Percentiles rank a stretch among this genome's conserved stretches.
Conservation (phyloP, 92 coral and sea anemone species). For the Paragorgia papillata region DNA sequence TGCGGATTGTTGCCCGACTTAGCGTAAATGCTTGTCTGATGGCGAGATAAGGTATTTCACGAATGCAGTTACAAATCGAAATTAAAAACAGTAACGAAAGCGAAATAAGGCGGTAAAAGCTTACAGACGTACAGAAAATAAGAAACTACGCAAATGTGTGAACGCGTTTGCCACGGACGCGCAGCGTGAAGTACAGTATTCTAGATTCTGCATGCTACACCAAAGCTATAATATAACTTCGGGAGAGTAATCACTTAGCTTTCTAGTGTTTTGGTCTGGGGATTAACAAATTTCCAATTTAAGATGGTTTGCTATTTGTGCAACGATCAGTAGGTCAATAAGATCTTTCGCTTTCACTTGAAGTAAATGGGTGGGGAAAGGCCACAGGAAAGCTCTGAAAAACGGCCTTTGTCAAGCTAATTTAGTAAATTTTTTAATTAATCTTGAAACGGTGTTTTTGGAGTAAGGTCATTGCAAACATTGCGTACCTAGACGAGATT, state of each 20-base stretch:
- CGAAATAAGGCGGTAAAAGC: neutral
- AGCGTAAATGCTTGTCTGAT: conserved; percentile 10
- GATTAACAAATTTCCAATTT: conserved; percentile 24
- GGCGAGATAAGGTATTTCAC: neutral
- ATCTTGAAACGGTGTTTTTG: neutral
- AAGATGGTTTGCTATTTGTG: conserved; percentile 18
- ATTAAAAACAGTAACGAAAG: neutral
- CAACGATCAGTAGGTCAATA: conserved; percentile 20
- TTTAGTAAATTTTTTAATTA: conserved; percentile 10
- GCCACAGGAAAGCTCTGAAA: neutral
- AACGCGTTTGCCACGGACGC: too few relatives aligned
- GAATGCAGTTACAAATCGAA: neutral
- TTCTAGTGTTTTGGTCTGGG: conserved; percentile 4
- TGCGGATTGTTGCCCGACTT: too few relatives aligned
- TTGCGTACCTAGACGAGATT: too few relatives aligned
- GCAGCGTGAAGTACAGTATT: conserved; percentile 26
- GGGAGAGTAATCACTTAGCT: neutral
- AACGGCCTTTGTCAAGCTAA: conserved; percentile 20
- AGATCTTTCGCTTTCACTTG: conserved; percentile 26
- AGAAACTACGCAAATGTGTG: neutral
- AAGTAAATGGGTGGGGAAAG: neutral
- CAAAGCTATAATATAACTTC: too few relatives aligned
- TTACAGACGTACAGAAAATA: neutral
- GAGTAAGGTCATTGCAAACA: conserved; percentile 20
- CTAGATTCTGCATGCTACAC: too few relatives aligned